Evolutionary conservation across 2,888 invertebrate genomes (phyloP).

Genomic region (Andrena fulva): DNA sequence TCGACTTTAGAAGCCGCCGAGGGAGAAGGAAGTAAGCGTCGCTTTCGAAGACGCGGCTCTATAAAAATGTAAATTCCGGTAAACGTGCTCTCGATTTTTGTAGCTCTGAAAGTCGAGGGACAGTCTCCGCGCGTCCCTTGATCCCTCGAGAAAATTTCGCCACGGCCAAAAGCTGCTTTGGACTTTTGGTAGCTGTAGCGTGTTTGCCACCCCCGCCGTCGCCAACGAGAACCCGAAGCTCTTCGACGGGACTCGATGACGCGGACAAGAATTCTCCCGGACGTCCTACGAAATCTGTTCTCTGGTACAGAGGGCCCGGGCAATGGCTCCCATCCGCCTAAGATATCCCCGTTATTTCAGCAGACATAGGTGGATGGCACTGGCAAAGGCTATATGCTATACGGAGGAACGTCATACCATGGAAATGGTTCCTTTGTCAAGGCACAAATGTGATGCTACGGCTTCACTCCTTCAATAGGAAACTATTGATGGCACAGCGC

Average conservation of each 20-base stretch:
- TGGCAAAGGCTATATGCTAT: not conserved
- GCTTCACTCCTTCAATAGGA: not conserved
- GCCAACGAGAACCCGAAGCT: constrained; percentile 8
- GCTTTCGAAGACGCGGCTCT: not conserved
- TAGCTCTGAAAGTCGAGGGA: too few relatives aligned
- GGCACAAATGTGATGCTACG: not conserved
- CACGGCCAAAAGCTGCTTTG: not conserved
- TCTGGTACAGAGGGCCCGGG: not conserved
- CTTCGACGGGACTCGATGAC: constrained; percentile 15
- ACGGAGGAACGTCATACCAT: not conserved
- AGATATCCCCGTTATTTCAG: constrained; percentile 29
- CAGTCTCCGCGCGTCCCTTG: not conserved
- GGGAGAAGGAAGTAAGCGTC: not conserved
- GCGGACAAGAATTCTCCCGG: not conserved
- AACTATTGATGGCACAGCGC: not conserved
- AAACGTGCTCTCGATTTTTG: not conserved
- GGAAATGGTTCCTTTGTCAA: constrained; percentile 12
- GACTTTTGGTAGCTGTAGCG: not conserved
- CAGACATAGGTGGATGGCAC: not conserved
- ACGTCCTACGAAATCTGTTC: not conserved
- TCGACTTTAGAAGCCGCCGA: not conserved
- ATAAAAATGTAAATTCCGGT: constrained; percentile 26
- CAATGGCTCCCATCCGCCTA: constrained; percentile 16
- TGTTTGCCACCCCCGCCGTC: not conserved
- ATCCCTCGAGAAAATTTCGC: not conserved